Evolutionary conservation across 1,140 invertebrate genomes (phyloP), one percentile per base, ranked within the genome.

Genomic region (Drosophila lini): DNA sequence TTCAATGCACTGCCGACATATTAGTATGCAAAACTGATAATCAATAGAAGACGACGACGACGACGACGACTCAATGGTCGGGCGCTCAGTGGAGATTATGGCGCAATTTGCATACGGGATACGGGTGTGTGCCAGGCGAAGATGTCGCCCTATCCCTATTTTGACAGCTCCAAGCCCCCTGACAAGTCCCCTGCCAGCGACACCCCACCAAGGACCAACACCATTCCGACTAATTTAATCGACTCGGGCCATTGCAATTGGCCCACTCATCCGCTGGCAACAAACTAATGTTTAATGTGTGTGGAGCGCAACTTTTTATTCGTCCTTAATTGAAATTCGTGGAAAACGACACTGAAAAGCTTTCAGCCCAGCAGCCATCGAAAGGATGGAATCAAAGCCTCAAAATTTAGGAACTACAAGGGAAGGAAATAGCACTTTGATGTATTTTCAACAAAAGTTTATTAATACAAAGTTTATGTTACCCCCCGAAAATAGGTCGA

Each of bases 11-110:
- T 50, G 38, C 60, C 34, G 42, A 69, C 63, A 80, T 86, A 86
- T 86, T 88, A 88, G 83, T 82, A 86, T 86, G 83, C 83, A 86
- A 88, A 86, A 82, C 83, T 88, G 83, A 88, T 86, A 86, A 86
- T 86, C 83, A 86, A 88, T 86, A 80, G 60, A 60, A 53, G 59
- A 61, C 56, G 13, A 50, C 32, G 16, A 22, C 50, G 19, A 19
- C 19, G 32, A 55, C 19, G 15, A 6, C 22, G 57, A 55, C 74
- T 78, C 69, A 74, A 69, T 64, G 25, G 64, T 28, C 71, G 25
- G 57, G 57, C 69, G 69, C 76, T 61, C 52, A 62, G 68, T 45
- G 61, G 45, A 59, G 63, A 74, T 74, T 74, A 62, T 53, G 70
- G 69, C 47, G 41, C 69, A 44, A 74, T 74, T 74, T 74, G 58